Base-by-base conservation (phyloP, 1,140 invertebrate genomes). In the Polypedilum pembai region DNA sequence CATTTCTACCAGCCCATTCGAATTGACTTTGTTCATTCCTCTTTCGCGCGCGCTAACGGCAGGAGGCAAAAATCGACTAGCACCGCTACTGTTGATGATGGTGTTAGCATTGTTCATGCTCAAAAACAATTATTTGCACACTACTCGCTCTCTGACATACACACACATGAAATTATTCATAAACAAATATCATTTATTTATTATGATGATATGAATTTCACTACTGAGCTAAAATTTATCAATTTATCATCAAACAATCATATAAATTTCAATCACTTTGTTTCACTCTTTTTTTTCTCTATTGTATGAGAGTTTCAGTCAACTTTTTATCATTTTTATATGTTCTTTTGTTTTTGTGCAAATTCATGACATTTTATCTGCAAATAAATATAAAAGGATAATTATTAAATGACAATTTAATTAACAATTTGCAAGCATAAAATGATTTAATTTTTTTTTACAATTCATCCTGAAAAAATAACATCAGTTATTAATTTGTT, bases 91-190 rank as follows among this genome's bases (percentile, higher is more conserved):
- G 45, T 15, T 56, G 45, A 56, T 56, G 45, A 15, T 56, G 45
- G 45, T 56, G 4, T 56, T 12, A 56, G 12, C 45, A 56, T 56
- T 56, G 45, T 56, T 56, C 45, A 56, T 56, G 45, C n/a, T 56
- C 12, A 56, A 69, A 69, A 20, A 69, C 65, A 69, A 69, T 69
- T 69, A 69, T 69, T 69, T 69, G 65, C 65, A 69, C 65, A 56
- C 45, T 69, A 18, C 65, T 20, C 65, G 15, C 45, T 56, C 12
- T 56, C 12, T 33, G 24, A 12, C 8, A 56, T 12, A 56, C 5
- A 33, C 24, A 33, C 24, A 33, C 24, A 33, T 33, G 24, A 33
- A 33, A 33, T 33, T 33, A 33, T 33, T 33, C 24, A 33, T 33
- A 33, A 33, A 33, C 24, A 33, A 33, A 33, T 33, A 33, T 33